A percentile compares a stretch with the other conserved stretches of the same genome.
phyloP scores from a whole-genome alignment of 2,888 invertebrate genomes.

The Leptinotarsa haldemani region DNA sequence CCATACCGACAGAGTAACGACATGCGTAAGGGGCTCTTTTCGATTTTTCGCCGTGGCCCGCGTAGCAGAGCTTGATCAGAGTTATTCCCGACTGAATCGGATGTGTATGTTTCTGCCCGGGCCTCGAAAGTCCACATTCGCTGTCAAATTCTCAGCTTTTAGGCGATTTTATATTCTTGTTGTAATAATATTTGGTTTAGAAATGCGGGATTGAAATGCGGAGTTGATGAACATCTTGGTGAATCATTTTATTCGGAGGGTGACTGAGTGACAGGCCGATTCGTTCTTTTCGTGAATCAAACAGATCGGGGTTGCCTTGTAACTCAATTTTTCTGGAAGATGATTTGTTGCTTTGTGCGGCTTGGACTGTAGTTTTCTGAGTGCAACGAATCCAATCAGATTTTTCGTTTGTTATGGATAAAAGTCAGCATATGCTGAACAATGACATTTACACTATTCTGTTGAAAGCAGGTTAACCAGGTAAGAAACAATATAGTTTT shows the following conservation, averaged over 20 bases:
- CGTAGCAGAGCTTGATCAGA: constrained; percentile 34
- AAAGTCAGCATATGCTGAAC: constrained; percentile 18
- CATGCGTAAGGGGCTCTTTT: constrained; percentile 52
- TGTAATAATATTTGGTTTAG: constrained; percentile 46
- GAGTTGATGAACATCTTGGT: constrained; percentile 19
- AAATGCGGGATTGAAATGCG: constrained; percentile 38
- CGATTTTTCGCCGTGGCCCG: constrained; percentile 43
- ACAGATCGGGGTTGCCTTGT: constrained; percentile 23
- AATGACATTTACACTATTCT: constrained; percentile 31
- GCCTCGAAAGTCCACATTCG: constrained; percentile 53
- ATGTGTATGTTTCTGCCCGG: constrained; percentile 56
- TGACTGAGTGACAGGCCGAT: neutral
- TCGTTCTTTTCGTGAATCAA: neutral
- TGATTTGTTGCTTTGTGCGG: constrained; percentile 19
- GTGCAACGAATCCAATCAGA: constrained; percentile 22
- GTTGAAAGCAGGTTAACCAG: constrained; percentile 38
- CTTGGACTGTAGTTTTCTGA: neutral
- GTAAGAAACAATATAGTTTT: constrained; percentile 26
- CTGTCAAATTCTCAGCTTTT: constrained; percentile 57
- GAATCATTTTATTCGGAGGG: constrained; percentile 19
- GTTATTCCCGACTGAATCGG: constrained; percentile 33
- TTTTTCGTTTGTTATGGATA: constrained; percentile 29
- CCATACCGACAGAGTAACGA: constrained; percentile 52
- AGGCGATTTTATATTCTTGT: constrained; percentile 49
- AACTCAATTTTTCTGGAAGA: constrained; percentile 22